Conservation (phyloP, 1,140 invertebrate species). For the Ruditapes philippinarum region DNA sequence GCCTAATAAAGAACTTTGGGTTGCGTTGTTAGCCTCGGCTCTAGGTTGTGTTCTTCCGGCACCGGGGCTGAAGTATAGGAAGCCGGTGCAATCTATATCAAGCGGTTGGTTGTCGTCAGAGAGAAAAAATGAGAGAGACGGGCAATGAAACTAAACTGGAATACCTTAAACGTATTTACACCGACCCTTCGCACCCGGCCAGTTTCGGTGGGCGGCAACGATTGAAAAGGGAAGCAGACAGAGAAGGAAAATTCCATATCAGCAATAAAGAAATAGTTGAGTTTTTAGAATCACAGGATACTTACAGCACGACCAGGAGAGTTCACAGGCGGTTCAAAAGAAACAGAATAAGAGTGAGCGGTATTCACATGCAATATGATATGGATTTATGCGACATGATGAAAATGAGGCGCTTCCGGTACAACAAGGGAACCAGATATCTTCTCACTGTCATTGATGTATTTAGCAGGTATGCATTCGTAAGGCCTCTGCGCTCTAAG, state of each 20-base stretch:
- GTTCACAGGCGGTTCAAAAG: neutral
- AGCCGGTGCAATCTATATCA: too few relatives aligned
- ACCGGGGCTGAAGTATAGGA: neutral
- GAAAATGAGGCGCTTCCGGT: neutral
- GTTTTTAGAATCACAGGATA: conserved; percentile 9
- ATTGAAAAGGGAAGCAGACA: conserved; percentile 1
- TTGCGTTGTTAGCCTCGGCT: neutral
- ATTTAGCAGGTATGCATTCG: too few relatives aligned
- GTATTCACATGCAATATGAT: neutral
- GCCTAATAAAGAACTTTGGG: neutral
- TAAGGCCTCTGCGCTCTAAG: too few relatives aligned
- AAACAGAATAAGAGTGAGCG: neutral
- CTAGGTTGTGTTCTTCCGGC: neutral
- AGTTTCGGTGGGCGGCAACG: neutral
- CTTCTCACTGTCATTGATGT: too few relatives aligned
- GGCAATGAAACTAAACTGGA: neutral
- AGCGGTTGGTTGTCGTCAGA: neutral
- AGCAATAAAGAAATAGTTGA: neutral
- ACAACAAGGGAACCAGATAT: too few relatives aligned
- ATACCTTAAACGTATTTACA: neutral
- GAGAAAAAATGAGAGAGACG: neutral
- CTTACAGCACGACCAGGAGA: neutral
- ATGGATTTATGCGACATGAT: too few relatives aligned
- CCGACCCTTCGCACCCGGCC: neutral
- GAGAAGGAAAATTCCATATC: neutral